Conservation (phyloP, 1,140 invertebrate species). For the Arion vulgaris region DNA sequence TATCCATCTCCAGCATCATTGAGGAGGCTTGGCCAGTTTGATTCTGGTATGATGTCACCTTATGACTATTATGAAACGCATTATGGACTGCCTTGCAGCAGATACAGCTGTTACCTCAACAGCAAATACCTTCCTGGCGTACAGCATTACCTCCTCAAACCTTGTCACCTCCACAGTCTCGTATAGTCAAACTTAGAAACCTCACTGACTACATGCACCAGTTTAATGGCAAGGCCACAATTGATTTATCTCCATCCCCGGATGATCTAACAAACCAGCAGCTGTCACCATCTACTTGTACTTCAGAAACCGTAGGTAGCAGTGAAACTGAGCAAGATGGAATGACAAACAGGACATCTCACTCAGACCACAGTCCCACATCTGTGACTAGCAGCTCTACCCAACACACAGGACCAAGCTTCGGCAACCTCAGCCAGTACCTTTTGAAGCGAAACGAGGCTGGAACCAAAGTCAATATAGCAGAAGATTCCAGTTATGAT, state of each 20-base stretch:
- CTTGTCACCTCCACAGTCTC: conserved; percentile 61
- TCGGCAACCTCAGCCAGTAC: conserved; percentile 63
- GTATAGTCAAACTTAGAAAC: conserved; percentile 61
- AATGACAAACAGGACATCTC: conserved; percentile 50
- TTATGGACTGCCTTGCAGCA: background rate
- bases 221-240: conserved; percentile 58
- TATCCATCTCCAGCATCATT: conserved; percentile 54
- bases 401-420: conserved; percentile 56
- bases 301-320: conserved; percentile 64
- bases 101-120: conserved; percentile 33
- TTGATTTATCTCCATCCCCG: conserved; percentile 66
- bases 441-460: conserved; percentile 54
- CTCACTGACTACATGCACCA: conserved; percentile 59
- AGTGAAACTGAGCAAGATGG: conserved; percentile 61
- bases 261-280: conserved; percentile 60
- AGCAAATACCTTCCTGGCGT: conserved; percentile 43
- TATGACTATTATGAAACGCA: conserved; percentile 25
- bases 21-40: conserved; percentile 37
- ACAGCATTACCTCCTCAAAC: conserved; percentile 43
- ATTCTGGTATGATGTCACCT: background rate
- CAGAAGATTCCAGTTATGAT: conserved; percentile 46
- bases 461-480: conserved; percentile 39
- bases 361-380: conserved; percentile 60
- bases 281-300: conserved; percentile 60
- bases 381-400: conserved; percentile 58